Evolutionary conservation across 2,797 vertebrate genomes (phyloP).

Genomic region (Menidia menidia): DNA sequence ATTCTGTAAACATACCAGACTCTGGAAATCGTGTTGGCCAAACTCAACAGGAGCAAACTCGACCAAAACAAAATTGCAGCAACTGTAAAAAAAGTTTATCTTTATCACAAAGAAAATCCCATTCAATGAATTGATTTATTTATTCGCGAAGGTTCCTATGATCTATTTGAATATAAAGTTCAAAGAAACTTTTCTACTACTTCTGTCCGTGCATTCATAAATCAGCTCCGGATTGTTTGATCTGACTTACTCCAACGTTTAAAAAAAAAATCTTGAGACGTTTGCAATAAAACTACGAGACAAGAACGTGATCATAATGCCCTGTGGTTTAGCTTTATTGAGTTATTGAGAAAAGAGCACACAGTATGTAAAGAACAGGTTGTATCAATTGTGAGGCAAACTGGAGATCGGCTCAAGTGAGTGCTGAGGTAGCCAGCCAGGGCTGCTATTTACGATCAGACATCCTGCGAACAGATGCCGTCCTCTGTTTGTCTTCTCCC

Average conservation of each 20-base stretch:
- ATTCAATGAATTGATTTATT: too few species aligned
- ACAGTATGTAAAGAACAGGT: slow-evolving; percentile 50
- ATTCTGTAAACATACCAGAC: neutral
- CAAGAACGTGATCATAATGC: slow-evolving; percentile 19
- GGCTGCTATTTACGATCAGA: slow-evolving; percentile 69
- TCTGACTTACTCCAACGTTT: slow-evolving; percentile 4
- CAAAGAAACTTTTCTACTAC: neutral
- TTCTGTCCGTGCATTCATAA: neutral
- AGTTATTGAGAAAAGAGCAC: slow-evolving; percentile 32
- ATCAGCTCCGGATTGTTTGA: neutral
- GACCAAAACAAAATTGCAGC: neutral
- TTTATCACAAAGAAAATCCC: neutral
- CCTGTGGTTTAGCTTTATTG: slow-evolving; percentile 11
- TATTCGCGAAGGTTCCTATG: too few species aligned
- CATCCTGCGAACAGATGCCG: slow-evolving; percentile 36
- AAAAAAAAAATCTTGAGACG: neutral
- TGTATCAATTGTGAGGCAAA: slow-evolving; percentile 56
- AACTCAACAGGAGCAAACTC: neutral
- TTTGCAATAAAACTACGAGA: slow-evolving; percentile 17
- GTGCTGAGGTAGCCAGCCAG: slow-evolving; percentile 65
- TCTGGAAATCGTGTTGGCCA: neutral
- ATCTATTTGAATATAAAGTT: too few species aligned
- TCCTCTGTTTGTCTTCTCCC: slow-evolving; percentile 56
- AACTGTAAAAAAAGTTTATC: neutral
- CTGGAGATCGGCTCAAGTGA: slow-evolving; percentile 48